Evolutionary conservation across 2,113 vertebrate genomes (phyloP), one percentile per base, ranked within the genome.

Genomic region (Bathybates hornii): DNA sequence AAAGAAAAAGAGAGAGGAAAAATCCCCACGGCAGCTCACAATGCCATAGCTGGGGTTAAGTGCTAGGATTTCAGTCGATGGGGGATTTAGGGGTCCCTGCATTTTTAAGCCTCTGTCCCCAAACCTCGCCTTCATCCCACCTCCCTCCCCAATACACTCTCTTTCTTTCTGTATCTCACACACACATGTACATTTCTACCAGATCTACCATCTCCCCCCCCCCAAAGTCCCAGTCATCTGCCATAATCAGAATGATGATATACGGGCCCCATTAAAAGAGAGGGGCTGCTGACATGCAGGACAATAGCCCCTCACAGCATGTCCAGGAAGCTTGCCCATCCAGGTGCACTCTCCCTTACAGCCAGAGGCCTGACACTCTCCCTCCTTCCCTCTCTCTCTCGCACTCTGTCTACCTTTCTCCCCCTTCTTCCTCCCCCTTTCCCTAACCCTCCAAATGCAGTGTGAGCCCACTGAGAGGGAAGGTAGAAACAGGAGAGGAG

Each of bases 261-360:
- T 93, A 94, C 94, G 89, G 97, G 96, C 91, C 96, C 96, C 93
- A 81, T 93, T 92, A 90, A 83, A 95, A 94, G 95, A 95, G 95
- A 92, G 87, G 84, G 86, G 94, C 94, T 90, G 95, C 96, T 94
- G 96, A 95, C 94, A 96, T 93, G 95, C 80, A 87, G 91, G 92
- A 96, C 94, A 92, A 96, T 96, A 95, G 96, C 92, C 95, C 95
- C 96, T 97, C 96, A 97, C 96, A 96, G 96, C 95, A 90, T 94
- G 96, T 94, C 94, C 94, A 95, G 96, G 95, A 95, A 95, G 86
- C 93, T 86, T 88, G 29, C 93, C 95, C 84, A 82, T 94, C 92
- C 96, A 94, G 96, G 96, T 95, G 92, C 90, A 96, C 90, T 93
- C 89, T 93, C 92, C 92, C 92, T 93, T 93, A 92, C 93, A 95